phyloP scores from a whole-genome alignment of 1,140 invertebrate species.

The Drosophila orosa region DNA sequence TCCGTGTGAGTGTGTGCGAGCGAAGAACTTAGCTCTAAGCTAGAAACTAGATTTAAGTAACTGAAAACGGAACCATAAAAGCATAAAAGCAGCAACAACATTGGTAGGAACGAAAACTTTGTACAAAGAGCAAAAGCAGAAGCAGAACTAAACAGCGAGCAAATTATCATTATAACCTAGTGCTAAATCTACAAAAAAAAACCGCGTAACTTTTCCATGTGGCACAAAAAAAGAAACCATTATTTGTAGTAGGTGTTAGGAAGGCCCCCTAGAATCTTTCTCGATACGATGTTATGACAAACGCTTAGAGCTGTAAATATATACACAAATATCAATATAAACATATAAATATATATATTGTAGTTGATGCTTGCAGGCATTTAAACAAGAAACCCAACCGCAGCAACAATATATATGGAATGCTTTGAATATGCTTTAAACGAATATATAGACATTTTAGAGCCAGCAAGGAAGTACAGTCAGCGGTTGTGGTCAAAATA shows the following conservation, averaged over 20 bases:
- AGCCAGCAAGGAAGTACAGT: slow-evolving; percentile 44
- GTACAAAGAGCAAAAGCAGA: slow-evolving; percentile 52
- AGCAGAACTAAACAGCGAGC: slow-evolving; percentile 39
- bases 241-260: slow-evolving; percentile 38
- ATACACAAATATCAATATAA: slow-evolving; percentile 52
- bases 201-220: slow-evolving; percentile 40
- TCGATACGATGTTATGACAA: slow-evolving; percentile 58
- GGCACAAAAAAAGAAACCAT: slow-evolving; percentile 57
- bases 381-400: slow-evolving; percentile 51
- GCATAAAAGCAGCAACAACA: slow-evolving; percentile 21
- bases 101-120: slow-evolving; percentile 54
- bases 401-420: slow-evolving; percentile 51
- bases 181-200: slow-evolving; percentile 43
- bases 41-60: slow-evolving; percentile 56
- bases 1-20: slow-evolving; percentile 37
- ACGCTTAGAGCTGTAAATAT: slow-evolving; percentile 70
- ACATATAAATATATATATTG: slow-evolving; percentile 48
- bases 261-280: slow-evolving; percentile 41
- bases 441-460: slow-evolving; percentile 30
- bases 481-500: slow-evolving; percentile 33
- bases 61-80: slow-evolving; percentile 2
- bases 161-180: slow-evolving; percentile 45
- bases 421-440: slow-evolving; percentile 83
- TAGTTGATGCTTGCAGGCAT: slow-evolving; percentile 66
- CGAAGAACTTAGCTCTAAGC: slow-evolving; percentile 60